Conservation (phyloP, 2,113 vertebrate genomes). For the Triplophysa tibetana region DNA sequence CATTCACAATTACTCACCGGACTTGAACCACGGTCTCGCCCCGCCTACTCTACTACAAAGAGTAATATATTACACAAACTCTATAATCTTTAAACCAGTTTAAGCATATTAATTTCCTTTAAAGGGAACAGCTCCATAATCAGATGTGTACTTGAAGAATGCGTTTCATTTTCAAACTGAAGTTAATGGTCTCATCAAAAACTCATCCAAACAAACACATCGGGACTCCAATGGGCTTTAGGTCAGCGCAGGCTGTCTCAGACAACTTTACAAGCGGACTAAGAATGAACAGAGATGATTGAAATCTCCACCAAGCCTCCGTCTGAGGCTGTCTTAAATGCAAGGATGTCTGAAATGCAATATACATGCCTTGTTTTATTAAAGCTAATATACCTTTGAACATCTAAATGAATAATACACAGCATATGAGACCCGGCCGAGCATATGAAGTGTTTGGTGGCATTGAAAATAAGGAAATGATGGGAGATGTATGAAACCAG, state of each 20-base stretch:
- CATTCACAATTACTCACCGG: no score
- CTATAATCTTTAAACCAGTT: no score
- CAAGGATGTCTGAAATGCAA: conserved; percentile 32
- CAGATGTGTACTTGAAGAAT: not conserved
- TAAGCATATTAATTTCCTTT: not conserved
- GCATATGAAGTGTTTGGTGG: conserved; percentile 20
- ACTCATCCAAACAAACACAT: not conserved
- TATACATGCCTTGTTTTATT: conserved; percentile 26
- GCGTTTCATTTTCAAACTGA: not conserved
- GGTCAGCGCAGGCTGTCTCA: conserved; percentile 18
- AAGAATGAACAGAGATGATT: conserved; percentile 8
- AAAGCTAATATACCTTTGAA: conserved; percentile 30
- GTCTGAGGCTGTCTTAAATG: conserved; percentile 30
- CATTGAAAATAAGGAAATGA: conserved; percentile 25
- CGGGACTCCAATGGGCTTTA: not conserved
- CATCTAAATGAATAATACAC: conserved; percentile 37
- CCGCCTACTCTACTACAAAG: no score
- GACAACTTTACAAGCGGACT: conserved; percentile 9
- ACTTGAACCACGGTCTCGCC: no score
- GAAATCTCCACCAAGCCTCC: conserved; percentile 5
- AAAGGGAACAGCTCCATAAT: not conserved
- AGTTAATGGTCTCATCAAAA: conserved; percentile 13
- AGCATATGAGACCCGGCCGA: conserved; percentile 4
- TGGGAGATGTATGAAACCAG: conserved; percentile 40
- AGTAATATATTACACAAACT: no score